phyloP scores from a whole-genome alignment of 2,888 invertebrate species.

The Cosmopolites sordidus region DNA sequence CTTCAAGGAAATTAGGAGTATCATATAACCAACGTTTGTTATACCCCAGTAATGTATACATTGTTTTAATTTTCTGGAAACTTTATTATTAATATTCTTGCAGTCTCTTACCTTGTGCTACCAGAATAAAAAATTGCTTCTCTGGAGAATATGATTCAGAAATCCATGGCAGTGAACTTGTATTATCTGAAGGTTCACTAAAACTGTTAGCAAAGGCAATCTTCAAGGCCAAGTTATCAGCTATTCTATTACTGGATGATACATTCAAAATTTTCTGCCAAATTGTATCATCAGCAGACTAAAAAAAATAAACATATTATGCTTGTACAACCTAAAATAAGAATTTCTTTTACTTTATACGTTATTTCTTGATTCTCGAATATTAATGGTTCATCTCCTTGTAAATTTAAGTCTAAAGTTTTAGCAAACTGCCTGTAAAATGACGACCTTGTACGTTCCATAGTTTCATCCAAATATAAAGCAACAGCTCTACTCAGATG shows the following conservation, averaged over 20 bases:
- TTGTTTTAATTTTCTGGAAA: too few species aligned
- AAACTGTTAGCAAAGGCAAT: constrained; percentile 4
- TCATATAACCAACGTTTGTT: too few species aligned
- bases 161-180: constrained; percentile 9
- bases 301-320: background rate
- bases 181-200: background rate
- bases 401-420: constrained; percentile 1
- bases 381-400: background rate
- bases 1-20: too few species aligned
- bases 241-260: constrained; percentile 1
- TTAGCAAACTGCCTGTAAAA: constrained; percentile 1
- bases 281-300: background rate
- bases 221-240: constrained; percentile 9
- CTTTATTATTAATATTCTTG: too few species aligned
- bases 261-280: constrained; percentile 6
- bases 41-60: too few species aligned
- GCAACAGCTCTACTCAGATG: constrained; percentile 6
- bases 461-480: background rate
- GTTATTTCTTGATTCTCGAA: constrained; percentile 4
- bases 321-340: background rate
- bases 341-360: constrained; percentile 2
- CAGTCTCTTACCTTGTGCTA: constrained; percentile 16
- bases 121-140: constrained; percentile 8
- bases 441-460: background rate
- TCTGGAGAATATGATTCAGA: constrained; percentile 1